Evolutionary conservation across 2,113 vertebrate genomes (phyloP).

Genomic region (Tetraodon nigroviridis): DNA sequence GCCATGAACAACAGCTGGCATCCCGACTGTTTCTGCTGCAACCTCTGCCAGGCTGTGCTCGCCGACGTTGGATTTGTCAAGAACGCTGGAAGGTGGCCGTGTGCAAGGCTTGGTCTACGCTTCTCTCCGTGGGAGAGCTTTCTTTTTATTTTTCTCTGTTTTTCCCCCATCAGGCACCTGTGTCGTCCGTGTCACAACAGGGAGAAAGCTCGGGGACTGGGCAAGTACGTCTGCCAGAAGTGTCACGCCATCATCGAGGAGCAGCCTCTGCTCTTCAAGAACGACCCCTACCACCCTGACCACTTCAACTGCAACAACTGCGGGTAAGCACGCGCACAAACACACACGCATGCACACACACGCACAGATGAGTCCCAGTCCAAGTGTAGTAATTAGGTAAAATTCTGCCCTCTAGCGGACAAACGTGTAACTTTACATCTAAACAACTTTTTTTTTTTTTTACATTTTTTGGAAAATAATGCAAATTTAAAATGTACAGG

Average conservation of each 20-base stretch:
- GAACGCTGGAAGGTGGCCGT: conserved; percentile 88
- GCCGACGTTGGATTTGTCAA: conserved; percentile 98
- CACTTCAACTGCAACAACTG: conserved; percentile 98
- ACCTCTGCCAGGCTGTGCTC: conserved; percentile 87
- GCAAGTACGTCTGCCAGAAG: conserved; percentile 98
- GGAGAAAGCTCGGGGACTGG: conserved; percentile 92
- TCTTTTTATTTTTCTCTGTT: too few relatives aligned
- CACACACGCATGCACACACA: background rate
- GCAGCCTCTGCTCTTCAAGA: conserved; percentile 93
- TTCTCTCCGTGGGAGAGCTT: too few relatives aligned
- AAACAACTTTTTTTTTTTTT: background rate
- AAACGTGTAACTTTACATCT: background rate
- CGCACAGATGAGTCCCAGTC: too few relatives aligned
- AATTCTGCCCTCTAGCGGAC: conserved; percentile 33
- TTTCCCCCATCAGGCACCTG: conserved; percentile 78
- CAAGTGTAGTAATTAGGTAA: background rate
- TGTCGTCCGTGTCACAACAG: conserved; percentile 94
- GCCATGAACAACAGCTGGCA: conserved; percentile 99
- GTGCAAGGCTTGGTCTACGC: too few relatives aligned
- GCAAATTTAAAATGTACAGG: too few relatives aligned
- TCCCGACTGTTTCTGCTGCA: conserved; percentile 95
- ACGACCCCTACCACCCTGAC: conserved; percentile 97
- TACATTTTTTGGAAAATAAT: too few relatives aligned
- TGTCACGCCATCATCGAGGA: conserved; percentile 97
- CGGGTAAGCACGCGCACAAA: conserved; percentile 71